These are phyloP conservation scores for Ruditapes philippinarum DNA, from an alignment of 1,140 invertebrate species.

Conservation along the genomic window DNA sequence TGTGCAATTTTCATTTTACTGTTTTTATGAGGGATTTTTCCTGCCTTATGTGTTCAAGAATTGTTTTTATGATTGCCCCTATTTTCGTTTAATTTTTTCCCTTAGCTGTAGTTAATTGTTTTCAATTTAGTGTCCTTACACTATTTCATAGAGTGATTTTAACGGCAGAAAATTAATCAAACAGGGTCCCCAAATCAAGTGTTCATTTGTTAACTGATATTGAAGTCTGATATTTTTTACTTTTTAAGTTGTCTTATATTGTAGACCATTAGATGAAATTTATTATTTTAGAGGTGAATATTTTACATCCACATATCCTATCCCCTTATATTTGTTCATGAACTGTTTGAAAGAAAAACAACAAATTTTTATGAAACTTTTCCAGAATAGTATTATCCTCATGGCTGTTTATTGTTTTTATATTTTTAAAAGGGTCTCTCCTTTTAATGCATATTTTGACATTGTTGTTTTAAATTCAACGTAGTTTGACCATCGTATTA, in stretches of 20 bases:
- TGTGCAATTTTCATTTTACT: constrained; percentile 14
- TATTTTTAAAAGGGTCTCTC: too few species aligned
- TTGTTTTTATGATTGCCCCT: background rate
- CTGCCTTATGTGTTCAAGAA: constrained; percentile 12
- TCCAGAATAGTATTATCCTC: too few species aligned
- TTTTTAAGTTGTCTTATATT: background rate
- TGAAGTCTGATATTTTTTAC: background rate
- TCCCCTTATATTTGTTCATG: too few species aligned
- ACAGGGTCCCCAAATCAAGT: background rate
- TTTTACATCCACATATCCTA: constrained; percentile 1
- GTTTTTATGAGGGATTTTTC: background rate
- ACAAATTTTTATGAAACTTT: too few species aligned
- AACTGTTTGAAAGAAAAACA: too few species aligned
- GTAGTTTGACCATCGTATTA: too few species aligned
- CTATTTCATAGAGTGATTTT: background rate
- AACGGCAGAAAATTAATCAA: background rate
- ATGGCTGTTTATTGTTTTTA: too few species aligned
- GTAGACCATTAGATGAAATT: background rate
- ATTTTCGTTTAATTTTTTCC: background rate
- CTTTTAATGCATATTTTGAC: too few species aligned
- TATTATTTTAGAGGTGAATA: background rate
- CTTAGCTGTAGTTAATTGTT: background rate
- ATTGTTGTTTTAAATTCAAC: too few species aligned
- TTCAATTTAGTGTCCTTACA: background rate
- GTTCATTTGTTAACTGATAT: constrained; percentile 15